Evolutionary conservation across 2,797 vertebrate species (phyloP), one percentile per base, ranked within the genome.

Genomic region (Chiroxiphia lanceolata): DNA sequence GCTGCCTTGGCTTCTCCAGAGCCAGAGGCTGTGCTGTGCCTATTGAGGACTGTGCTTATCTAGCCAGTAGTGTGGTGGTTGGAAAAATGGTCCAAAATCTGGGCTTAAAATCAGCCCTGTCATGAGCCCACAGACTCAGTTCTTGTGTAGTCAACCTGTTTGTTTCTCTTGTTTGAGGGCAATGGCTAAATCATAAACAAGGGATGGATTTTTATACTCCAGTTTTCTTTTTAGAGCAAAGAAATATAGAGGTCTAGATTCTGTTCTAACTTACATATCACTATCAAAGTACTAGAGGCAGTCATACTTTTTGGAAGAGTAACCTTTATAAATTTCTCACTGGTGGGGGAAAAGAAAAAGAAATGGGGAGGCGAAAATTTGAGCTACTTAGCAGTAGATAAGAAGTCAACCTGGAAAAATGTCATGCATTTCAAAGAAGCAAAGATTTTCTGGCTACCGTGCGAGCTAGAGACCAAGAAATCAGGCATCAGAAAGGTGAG

Each of bases 31-130:
- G 50, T 50, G 34, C 44, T 59, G 38, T 15, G 45, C 15, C 54
- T 69, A 8, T 2, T 15, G 40, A 54, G 3, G 13, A 14, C 16
- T 67, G 6, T 1, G 1, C 31, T 72, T 29, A 45, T 48, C 36
- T 70, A 54, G 0, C 15, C 23, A 34, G 11, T 11, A 18, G 3
- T 0, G 2, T 48, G 56, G 38, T 25, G 15, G 16, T 4, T 59
- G 11, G 47, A 47, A 68, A 61, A 79, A 4, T 5, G 40, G 8
- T 11, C 27, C 25, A 60, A 59, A 83, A 8, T 22, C 38, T 2
- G 7, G 29, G 13, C 26, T 79, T 61, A 27, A 51, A 67, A 19
- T 45, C 80, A 0, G 33, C 36, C 38, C 51, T 25, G 15, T 23
- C 9, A 20, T 47, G 20, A 89, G 22, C 51, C n/a, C 67, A 29